Percentiles rank a stretch among this genome's conserved stretches.
phyloP scores from a whole-genome alignment of 2,797 vertebrate species.

The Sebastes melanostomus region DNA sequence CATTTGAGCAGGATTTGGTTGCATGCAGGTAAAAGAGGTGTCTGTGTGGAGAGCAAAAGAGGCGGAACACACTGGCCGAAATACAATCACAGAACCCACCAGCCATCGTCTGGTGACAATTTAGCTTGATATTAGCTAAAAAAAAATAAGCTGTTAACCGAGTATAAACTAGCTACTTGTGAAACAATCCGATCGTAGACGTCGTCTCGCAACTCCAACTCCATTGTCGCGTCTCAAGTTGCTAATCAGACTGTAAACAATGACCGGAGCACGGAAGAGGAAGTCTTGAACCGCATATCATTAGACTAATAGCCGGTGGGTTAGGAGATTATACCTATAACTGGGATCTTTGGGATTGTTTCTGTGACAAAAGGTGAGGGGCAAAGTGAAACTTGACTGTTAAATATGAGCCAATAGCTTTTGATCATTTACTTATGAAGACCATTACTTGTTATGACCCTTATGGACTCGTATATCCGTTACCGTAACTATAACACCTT shows the following conservation, averaged over 20 bases:
- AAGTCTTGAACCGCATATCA: background rate
- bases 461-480: background rate
- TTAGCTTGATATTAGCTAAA: background rate
- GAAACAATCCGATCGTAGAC: background rate
- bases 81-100: background rate
- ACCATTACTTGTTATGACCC: background rate
- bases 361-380: background rate
- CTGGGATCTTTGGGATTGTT: background rate
- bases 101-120: background rate
- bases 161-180: background rate
- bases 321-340: no score
- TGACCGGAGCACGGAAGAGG: background rate
- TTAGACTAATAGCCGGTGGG: background rate
- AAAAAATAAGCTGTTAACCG: background rate
- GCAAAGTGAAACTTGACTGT: background rate
- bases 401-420: background rate
- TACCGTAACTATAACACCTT: no score
- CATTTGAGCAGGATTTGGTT: background rate
- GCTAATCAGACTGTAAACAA: background rate
- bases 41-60: background rate
- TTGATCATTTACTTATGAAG: background rate
- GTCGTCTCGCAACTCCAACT: no score
- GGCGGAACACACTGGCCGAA: background rate
- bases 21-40: background rate
- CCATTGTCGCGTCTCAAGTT: background rate